These are phyloP conservation scores for Coluber constrictor DNA, from an alignment of 2,797 vertebrate genomes.

Conservation along the genomic window DNA sequence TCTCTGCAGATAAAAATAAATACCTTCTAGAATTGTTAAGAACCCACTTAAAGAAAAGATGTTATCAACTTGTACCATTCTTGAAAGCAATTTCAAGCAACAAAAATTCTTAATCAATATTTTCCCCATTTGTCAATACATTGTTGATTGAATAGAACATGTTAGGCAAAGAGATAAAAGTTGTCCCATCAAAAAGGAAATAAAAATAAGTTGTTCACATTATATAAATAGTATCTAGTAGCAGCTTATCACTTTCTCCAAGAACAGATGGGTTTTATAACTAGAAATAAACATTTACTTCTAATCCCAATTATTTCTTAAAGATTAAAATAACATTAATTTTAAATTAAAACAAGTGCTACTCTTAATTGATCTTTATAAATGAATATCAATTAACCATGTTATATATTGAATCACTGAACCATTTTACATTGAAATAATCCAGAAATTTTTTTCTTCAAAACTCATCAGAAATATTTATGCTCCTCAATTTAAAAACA, in stretches of 20 bases:
- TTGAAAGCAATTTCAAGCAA: neutral
- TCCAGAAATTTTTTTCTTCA: neutral
- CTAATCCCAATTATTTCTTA: slow-evolving; percentile 4
- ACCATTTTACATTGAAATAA: neutral
- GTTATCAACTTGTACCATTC: neutral
- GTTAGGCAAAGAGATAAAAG: neutral
- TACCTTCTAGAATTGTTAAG: neutral
- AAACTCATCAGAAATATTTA: neutral
- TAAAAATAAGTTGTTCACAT: neutral
- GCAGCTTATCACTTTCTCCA: neutral
- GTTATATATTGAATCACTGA: neutral
- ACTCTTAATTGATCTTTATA: neutral
- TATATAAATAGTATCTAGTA: slow-evolving; percentile 3
- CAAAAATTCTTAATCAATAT: neutral
- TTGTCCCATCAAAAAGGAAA: slow-evolving; percentile 2
- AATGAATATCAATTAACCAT: slow-evolving; percentile 6
- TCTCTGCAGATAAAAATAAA: neutral
- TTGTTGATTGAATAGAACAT: slow-evolving; percentile 1
- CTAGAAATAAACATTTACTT: neutral
- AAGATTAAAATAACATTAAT: neutral
- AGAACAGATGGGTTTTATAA: neutral
- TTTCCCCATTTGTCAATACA: neutral
- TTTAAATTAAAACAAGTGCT: neutral
- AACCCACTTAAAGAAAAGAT: neutral
- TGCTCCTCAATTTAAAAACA: neutral